phyloP scores from a whole-genome alignment of 1,140 invertebrate genomes.

The Saccostrea cuccullata region DNA sequence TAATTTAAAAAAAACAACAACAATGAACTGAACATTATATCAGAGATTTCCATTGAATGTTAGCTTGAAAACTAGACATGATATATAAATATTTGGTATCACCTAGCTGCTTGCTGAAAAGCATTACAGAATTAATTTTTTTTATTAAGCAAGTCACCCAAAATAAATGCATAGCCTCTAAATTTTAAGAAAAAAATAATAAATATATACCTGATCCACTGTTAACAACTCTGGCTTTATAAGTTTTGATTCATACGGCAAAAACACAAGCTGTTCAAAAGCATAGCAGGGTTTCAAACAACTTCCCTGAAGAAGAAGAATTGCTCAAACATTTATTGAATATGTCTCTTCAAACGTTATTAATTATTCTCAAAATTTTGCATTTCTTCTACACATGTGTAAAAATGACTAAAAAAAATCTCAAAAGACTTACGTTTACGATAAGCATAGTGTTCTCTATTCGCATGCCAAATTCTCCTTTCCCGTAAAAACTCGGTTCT shows the following conservation, averaged over 20 bases:
- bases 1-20: too few species aligned
- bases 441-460: neutral
- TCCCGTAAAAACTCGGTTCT: conserved; percentile 7
- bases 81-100: too few species aligned
- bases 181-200: too few species aligned
- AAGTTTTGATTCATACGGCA: conserved; percentile 12
- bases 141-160: too few species aligned
- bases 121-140: too few species aligned
- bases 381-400: neutral
- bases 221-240: conserved; percentile 16
- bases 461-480: conserved; percentile 19
- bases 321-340: neutral
- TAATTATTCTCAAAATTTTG: neutral
- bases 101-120: too few species aligned
- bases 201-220: neutral
- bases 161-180: too few species aligned
- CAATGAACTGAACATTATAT: too few species aligned
- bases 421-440: neutral
- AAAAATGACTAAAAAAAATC: neutral
- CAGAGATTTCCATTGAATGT: too few species aligned
- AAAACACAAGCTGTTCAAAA: conserved; percentile 4
- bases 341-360: neutral
- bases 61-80: too few species aligned
- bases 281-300: neutral
- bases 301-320: neutral